Percentiles rank a stretch among this genome's conserved stretches.
Conservation (phyloP, 1,140 invertebrate species). For the Hermatobates lingyangjiaoensis region DNA sequence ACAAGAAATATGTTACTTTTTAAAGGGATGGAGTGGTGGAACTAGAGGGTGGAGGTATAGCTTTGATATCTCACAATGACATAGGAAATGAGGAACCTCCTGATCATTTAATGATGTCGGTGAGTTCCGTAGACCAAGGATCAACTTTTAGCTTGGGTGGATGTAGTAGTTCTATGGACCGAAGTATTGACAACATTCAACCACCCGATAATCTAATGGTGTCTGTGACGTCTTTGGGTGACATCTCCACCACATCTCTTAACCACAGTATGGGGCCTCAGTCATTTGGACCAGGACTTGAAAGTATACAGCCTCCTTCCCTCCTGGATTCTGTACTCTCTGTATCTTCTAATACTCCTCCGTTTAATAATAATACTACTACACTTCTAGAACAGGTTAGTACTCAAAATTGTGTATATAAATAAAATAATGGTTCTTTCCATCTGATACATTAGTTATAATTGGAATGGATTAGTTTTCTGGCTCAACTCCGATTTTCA, state of each 20-base stretch:
- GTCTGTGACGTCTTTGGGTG: no score
- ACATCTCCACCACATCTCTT: no score
- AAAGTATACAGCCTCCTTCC: not conserved
- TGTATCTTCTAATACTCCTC: not conserved
- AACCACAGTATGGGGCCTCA: not conserved
- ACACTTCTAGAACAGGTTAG: not conserved
- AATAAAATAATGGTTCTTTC: no score
- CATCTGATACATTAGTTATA: no score
- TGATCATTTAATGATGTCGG: conserved; percentile 25
- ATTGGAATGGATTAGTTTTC: no score
- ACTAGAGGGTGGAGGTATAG: conserved; percentile 47
- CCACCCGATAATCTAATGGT: not conserved
- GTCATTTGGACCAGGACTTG: not conserved
- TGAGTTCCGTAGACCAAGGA: no score
- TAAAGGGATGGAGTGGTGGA: conserved; percentile 35
- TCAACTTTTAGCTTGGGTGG: no score
- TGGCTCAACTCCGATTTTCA: no score
- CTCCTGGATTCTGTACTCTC: not conserved
- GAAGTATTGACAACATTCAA: not conserved
- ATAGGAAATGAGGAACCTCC: conserved; percentile 28
- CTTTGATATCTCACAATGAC: conserved; percentile 37
- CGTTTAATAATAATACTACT: no score
- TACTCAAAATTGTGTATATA: no score
- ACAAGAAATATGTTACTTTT: no score
- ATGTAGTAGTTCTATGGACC: no score